Evolutionary conservation across 1,140 invertebrate species (phyloP).

Genomic region (Zaprionus kolodkinae): DNA sequence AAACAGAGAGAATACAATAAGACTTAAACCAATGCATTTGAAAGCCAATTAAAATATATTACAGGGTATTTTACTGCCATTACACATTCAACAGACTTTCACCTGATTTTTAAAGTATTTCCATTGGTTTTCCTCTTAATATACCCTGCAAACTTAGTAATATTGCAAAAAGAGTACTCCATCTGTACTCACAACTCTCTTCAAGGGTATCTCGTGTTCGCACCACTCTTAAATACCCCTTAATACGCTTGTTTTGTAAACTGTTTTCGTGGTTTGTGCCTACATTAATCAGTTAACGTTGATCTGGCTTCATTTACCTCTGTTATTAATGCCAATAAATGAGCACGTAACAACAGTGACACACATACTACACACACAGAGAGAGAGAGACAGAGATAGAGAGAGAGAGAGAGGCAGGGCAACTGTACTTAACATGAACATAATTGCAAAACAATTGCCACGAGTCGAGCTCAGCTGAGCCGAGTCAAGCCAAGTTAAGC

Average conservation of each 20-base stretch:
- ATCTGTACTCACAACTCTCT: too few species aligned
- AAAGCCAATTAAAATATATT: too few species aligned
- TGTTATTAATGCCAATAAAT: constrained; percentile 76
- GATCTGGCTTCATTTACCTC: constrained; percentile 70
- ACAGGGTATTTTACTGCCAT: too few species aligned
- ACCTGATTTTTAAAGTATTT: too few species aligned
- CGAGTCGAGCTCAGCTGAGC: constrained; percentile 8
- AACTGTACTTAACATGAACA: constrained; percentile 50
- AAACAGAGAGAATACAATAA: too few species aligned
- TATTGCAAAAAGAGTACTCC: too few species aligned
- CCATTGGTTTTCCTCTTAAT: too few species aligned
- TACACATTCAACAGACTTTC: too few species aligned
- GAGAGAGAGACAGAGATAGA: background rate
- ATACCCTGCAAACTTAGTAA: too few species aligned
- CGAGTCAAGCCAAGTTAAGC: constrained; percentile 7
- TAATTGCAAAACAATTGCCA: constrained; percentile 76
- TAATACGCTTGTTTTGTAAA: constrained; percentile 47
- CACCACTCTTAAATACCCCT: background rate
- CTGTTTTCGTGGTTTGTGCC: constrained; percentile 38
- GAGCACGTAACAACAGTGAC: constrained; percentile 74
- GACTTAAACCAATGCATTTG: too few species aligned
- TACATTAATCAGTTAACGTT: constrained; percentile 68
- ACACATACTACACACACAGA: constrained; percentile 34
- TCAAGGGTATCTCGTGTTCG: constrained; percentile 6
- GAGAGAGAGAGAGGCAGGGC: constrained; percentile 3